These are phyloP conservation scores for Emydura subglobosa DNA, from an alignment of 2,113 vertebrate species.

Conservation along the genomic window DNA sequence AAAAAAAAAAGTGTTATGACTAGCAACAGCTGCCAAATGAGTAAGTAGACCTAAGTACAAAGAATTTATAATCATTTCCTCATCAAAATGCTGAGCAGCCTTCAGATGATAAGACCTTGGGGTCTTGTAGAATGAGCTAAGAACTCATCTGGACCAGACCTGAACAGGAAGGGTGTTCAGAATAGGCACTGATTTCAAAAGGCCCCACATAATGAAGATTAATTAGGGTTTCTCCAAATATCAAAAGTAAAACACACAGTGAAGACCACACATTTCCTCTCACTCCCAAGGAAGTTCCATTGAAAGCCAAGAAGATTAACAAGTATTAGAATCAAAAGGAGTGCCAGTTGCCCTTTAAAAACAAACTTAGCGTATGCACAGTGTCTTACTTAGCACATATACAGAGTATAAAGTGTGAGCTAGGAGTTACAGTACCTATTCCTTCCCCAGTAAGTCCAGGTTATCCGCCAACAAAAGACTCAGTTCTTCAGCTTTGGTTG, in stretches of 20 bases:
- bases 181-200: slow-evolving; percentile 69
- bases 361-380: neutral
- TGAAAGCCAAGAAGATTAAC: neutral
- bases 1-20: slow-evolving; percentile 15
- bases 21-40: slow-evolving; percentile 33
- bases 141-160: slow-evolving; percentile 62
- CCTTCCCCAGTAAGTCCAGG: neutral
- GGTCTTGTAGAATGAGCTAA: slow-evolving; percentile 60
- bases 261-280: slow-evolving; percentile 43
- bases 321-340: neutral
- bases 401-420: neutral
- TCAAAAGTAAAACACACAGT: slow-evolving; percentile 56
- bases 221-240: slow-evolving; percentile 61
- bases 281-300: neutral
- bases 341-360: neutral
- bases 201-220: slow-evolving; percentile 72
- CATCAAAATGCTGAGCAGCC: slow-evolving; percentile 44
- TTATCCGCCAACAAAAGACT: rapidly evolving
- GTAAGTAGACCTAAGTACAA: neutral
- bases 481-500: neutral
- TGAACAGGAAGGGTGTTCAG: slow-evolving; percentile 63
- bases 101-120: slow-evolving; percentile 56
- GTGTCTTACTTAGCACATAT: neutral
- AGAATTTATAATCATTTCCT: slow-evolving; percentile 54
- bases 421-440: neutral